Conservation (phyloP, 2,113 vertebrate genomes). For the Oncorhynchus kisutch region DNA sequence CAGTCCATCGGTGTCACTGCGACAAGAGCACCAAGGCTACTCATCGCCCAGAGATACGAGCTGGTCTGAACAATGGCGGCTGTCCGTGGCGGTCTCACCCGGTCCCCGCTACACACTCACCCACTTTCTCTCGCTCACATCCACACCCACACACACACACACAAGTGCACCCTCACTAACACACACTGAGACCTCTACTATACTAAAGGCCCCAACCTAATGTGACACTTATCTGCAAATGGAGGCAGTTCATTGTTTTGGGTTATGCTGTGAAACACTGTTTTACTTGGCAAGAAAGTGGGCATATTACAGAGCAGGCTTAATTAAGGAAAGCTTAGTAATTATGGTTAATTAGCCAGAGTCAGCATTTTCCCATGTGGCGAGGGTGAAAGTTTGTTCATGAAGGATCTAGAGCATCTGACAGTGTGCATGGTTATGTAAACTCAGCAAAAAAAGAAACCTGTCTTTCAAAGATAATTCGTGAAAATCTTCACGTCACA, state of each 20-base stretch:
- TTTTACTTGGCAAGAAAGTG: conserved; percentile 59
- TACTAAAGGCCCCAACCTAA: conserved; percentile 9
- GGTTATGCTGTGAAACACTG: conserved; percentile 50
- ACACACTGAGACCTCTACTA: neutral
- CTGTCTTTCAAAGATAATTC: too few species aligned
- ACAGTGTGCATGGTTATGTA: neutral
- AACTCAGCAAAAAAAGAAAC: too few species aligned
- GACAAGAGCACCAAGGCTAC: conserved; percentile 49
- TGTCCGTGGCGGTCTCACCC: conserved; percentile 31
- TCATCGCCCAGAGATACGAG: conserved; percentile 43
- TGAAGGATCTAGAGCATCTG: neutral
- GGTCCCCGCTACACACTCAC: neutral
- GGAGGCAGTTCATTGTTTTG: conserved; percentile 43
- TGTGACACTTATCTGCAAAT: conserved; percentile 40
- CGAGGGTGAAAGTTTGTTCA: conserved; percentile 15
- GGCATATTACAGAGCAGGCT: conserved; percentile 50
- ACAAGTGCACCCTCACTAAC: conserved; percentile 12
- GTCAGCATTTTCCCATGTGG: conserved; percentile 39
- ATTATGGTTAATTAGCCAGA: conserved; percentile 58
- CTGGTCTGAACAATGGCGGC: conserved; percentile 48
- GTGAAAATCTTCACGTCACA: too few species aligned
- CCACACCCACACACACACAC: conserved; percentile 2
- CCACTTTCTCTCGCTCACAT: neutral
- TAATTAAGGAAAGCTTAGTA: conserved; percentile 60
- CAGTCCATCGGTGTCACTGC: conserved; percentile 53